A percentile compares a stretch with the other conserved stretches of the same genome.
phyloP scores from a whole-genome alignment of 2,113 vertebrate genomes.

The Morone saxatilis region DNA sequence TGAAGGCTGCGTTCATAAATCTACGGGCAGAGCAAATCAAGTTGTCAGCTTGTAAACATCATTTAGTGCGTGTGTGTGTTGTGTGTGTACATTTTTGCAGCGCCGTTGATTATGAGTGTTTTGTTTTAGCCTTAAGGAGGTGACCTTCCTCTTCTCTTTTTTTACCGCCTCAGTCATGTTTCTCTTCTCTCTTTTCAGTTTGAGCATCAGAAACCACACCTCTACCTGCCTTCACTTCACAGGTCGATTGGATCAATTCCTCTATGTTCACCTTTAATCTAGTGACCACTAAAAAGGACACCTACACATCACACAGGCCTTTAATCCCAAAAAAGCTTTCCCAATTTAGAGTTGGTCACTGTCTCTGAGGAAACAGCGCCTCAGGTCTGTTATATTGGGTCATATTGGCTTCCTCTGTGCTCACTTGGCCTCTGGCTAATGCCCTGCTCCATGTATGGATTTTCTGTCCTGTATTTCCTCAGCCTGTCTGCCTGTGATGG shows the following conservation, averaged over 20 bases:
- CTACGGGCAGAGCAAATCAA: conserved; percentile 70
- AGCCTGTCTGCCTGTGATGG: conserved; percentile 73
- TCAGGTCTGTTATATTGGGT: conserved; percentile 66
- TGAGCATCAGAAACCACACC: conserved; percentile 32
- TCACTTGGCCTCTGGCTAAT: conserved; percentile 62
- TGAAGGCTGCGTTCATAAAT: conserved; percentile 73
- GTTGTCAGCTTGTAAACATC: conserved; percentile 74
- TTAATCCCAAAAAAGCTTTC: conserved; percentile 43
- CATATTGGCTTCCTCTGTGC: conserved; percentile 64
- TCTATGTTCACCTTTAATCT: conserved; percentile 61
- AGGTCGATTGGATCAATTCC: conserved; percentile 64
- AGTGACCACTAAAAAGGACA: conserved; percentile 51
- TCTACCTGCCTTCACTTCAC: conserved; percentile 46
- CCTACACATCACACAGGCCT: conserved; percentile 42
- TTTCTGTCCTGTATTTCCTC: conserved; percentile 76
- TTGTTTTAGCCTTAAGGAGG: conserved; percentile 62
- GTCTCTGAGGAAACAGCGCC: conserved; percentile 42
- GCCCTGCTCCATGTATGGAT: conserved; percentile 74
- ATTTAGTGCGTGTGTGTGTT: conserved; percentile 36
- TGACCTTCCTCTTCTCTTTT: conserved; percentile 67
- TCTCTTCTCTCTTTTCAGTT: conserved; percentile 28
- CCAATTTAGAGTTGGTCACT: conserved; percentile 67
- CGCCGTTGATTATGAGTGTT: conserved; percentile 49
- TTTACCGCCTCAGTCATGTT: conserved; percentile 20
- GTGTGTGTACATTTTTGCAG: conserved; percentile 56